Conservation (phyloP, 1,140 invertebrate genomes). For the Harpegnathos saltator region DNA sequence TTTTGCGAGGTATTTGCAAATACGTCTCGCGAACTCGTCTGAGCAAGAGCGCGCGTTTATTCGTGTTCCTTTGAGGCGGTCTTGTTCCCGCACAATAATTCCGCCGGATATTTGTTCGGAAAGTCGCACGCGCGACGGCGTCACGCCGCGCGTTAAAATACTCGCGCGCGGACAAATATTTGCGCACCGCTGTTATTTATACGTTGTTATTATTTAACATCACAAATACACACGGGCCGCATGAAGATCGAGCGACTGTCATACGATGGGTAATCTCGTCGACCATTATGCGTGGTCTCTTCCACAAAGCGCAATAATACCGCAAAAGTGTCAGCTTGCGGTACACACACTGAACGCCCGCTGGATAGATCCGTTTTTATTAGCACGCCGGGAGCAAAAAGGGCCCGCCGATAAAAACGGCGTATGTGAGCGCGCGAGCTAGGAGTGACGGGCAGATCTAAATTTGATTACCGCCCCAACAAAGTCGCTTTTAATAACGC, state of each 20-base stretch:
- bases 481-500: conserved; percentile 61
- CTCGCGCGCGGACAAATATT: not conserved
- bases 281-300: conserved; percentile 50
- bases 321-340: conserved; percentile 53
- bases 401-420: conserved; percentile 48
- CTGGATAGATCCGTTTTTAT: conserved; percentile 62
- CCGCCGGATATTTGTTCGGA: no score
- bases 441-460: conserved; percentile 35
- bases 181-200: conserved; percentile 1
- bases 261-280: conserved; percentile 26
- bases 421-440: conserved; percentile 31
- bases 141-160: no score
- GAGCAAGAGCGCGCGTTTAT: no score
- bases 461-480: conserved; percentile 54
- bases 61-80: no score
- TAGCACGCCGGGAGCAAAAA: conserved; percentile 51
- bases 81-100: no score
- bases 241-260: conserved; percentile 38
- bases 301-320: conserved; percentile 54
- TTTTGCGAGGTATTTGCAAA: no score
- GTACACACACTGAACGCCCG: conserved; percentile 55
- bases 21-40: no score
- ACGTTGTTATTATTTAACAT: conserved; percentile 30
- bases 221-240: conserved; percentile 10
- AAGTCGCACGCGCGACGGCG: no score